A percentile compares a stretch with the other conserved stretches of the same genome.
Conservation (phyloP, 2,797 vertebrate species). For the Argyrosomus regius region DNA sequence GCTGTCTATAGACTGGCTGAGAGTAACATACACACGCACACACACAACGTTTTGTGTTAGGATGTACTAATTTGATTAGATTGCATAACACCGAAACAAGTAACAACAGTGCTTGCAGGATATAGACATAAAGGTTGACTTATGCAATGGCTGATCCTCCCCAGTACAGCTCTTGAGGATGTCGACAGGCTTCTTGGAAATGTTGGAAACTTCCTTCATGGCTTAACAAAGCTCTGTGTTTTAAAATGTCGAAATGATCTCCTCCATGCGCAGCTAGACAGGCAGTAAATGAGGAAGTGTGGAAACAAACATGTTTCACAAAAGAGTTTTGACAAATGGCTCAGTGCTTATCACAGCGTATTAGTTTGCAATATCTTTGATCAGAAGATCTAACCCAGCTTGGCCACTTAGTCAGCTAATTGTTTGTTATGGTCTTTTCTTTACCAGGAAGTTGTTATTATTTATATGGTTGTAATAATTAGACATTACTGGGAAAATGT, state of each 20-base stretch:
- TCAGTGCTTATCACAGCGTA: background rate
- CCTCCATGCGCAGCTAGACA: background rate
- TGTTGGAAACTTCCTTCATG: conserved; percentile 15
- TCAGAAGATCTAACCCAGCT: background rate
- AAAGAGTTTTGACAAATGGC: conserved; percentile 7
- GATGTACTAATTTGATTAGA: background rate
- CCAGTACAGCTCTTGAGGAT: background rate
- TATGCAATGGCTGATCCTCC: background rate
- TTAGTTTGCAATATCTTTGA: conserved; percentile 4
- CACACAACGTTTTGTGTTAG: background rate
- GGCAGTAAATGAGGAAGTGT: conserved; percentile 43
- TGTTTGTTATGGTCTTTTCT: background rate
- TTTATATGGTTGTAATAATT: background rate
- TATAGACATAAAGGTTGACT: conserved; percentile 4
- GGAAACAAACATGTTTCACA: conserved; percentile 1
- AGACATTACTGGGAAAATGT: background rate
- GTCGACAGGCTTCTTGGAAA: conserved; percentile 17
- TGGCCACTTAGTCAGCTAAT: background rate
- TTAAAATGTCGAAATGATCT: conserved; percentile 29
- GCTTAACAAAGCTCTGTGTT: conserved; percentile 12
- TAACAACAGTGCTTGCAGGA: conserved; percentile 2
- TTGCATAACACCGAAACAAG: conserved; percentile 20
- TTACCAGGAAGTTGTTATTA: background rate
- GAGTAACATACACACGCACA: background rate
- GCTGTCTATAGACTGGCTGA: background rate